Base-by-base conservation (phyloP, 2,888 invertebrate species). In the Dichetophora obliterata region DNA sequence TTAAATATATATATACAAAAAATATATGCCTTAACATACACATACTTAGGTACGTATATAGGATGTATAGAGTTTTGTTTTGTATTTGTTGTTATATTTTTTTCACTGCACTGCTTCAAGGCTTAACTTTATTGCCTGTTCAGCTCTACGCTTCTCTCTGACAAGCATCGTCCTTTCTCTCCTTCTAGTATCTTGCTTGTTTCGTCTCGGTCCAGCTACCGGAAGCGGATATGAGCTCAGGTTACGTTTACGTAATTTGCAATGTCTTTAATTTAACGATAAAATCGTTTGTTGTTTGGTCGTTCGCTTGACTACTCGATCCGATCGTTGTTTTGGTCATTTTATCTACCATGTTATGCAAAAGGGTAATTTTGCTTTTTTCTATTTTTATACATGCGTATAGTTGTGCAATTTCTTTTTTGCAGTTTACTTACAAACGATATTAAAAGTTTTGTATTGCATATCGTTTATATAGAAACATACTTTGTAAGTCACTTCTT, bases 221-320 rank as follows among this genome's bases (percentile, higher is more conserved):
- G 73, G 74, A 66, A 74, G 52, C 54, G 74, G 75, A 74, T 78
- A 74, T 78, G 75, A 61, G 75, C 34, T 71, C 68, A 74, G 65
- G 76, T 76, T 78, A 76, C 43, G 50, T 73, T 43, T 73, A 68
- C 63, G 75, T 77, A 77, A 79, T 79, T 77, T 76, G 69, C 75
- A 72, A 65, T 75, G 78, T 77, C 76, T 79, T 79, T 75, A 77
- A 79, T 77, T 75, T 75, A 68, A 77, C 71, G 77, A 77, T 75
- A 77, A 75, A 77, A 75, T 79, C 69, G 68, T 24, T 43, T 43
- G 59, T 61, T 52, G 37, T 24, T 72, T 43, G 27, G 27, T 63
- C 75, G 31, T 57, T 6, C 63, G 63, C 63, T 63, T 63, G 63
- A n/a, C 19, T 63, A 16, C 27, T 27, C 22, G 27, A 63, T 5